These are phyloP conservation scores for Schrankia costaestrigalis DNA, from an alignment of 2,888 invertebrate genomes.

Conservation along the genomic window DNA sequence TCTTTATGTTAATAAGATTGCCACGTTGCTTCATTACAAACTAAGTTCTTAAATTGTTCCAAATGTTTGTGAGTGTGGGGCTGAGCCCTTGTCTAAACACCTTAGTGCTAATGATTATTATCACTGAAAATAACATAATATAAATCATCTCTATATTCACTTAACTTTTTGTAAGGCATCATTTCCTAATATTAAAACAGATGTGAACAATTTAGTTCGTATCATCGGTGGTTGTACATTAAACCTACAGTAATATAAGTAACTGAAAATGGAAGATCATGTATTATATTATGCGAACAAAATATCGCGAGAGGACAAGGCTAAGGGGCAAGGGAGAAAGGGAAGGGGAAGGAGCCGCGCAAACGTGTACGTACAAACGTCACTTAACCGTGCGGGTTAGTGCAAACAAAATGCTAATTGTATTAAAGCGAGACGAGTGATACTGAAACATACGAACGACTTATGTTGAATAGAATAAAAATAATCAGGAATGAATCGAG, in stretches of 20 bases:
- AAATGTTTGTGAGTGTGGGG: slow-evolving; percentile 64
- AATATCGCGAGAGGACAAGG: slow-evolving; percentile 27
- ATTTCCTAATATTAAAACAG: slow-evolving; percentile 76
- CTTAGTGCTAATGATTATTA: slow-evolving; percentile 71
- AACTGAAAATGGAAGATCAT: slow-evolving; percentile 48
- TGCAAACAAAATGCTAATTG: slow-evolving; percentile 27
- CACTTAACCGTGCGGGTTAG: slow-evolving; percentile 20
- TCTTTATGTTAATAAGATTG: slow-evolving; percentile 78
- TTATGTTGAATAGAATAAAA: slow-evolving; percentile 33
- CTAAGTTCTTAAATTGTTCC: slow-evolving; percentile 79
- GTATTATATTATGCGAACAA: slow-evolving; percentile 42
- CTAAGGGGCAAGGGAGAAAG: no score
- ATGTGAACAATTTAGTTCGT: slow-evolving; percentile 63
- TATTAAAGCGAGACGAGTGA: slow-evolving; percentile 33
- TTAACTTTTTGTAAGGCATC: slow-evolving; percentile 77
- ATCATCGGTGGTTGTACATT: slow-evolving; percentile 74
- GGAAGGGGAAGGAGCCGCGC: slow-evolving; percentile 12
- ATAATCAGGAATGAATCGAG: slow-evolving; percentile 69
- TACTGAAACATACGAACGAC: slow-evolving; percentile 46
- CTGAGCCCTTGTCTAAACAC: slow-evolving; percentile 55
- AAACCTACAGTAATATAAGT: slow-evolving; percentile 60
- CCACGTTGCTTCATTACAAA: slow-evolving; percentile 76
- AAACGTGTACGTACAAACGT: slow-evolving; percentile 10
- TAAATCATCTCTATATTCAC: slow-evolving; percentile 76
- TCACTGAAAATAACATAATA: slow-evolving; percentile 77